phyloP scores from a whole-genome alignment of 2,797 vertebrate species.

The Australoheros facetus region DNA sequence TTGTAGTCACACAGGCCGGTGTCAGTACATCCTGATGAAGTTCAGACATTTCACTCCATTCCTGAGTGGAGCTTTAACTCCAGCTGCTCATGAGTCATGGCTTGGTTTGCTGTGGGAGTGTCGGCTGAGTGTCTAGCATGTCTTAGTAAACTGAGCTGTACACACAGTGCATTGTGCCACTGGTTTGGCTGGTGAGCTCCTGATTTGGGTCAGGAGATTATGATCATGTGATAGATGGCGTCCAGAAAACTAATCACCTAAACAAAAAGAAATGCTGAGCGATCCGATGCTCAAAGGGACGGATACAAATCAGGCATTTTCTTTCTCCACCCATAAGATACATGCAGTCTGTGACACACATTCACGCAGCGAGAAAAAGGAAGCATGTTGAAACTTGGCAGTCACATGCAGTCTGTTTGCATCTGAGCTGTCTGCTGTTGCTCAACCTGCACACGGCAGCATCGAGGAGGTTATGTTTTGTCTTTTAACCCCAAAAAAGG shows the following conservation, averaged over 20 bases:
- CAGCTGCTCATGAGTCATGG: neutral
- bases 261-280: neutral
- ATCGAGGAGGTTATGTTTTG: too few species aligned
- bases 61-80: neutral
- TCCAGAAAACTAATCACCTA: neutral
- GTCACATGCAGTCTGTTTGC: neutral
- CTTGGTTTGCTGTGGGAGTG: neutral
- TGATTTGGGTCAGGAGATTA: neutral
- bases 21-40: neutral
- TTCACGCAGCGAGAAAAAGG: constrained; percentile 12
- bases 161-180: constrained; percentile 21
- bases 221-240: neutral
- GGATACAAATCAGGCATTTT: neutral
- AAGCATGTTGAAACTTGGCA: neutral
- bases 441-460: neutral
- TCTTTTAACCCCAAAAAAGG: too few species aligned
- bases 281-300: neutral
- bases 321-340: neutral
- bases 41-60: neutral
- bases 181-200: constrained; percentile 18
- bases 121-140: constrained; percentile 8
- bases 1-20: too few species aligned
- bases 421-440: neutral
- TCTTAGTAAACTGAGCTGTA: neutral
- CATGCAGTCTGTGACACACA: neutral